These are phyloP conservation scores for Orientallactaga sibirica DNA, from an alignment of 2,797 vertebrate genomes.

Conservation along the genomic window DNA sequence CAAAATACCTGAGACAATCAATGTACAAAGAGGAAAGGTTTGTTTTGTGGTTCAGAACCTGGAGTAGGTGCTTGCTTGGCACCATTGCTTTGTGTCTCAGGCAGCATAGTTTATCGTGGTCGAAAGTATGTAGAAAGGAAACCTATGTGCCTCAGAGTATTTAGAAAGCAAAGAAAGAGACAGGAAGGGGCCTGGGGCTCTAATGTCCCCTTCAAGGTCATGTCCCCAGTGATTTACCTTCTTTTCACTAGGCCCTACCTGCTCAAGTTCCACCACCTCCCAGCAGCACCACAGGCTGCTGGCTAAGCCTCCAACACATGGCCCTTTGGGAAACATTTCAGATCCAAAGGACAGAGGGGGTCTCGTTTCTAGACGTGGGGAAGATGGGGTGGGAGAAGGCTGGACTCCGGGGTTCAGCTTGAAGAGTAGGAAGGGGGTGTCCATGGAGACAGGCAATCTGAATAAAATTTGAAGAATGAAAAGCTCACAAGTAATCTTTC, in stretches of 20 bases:
- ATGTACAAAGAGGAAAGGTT: not conserved
- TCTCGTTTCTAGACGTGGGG: not conserved
- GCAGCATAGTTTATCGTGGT: too few relatives aligned
- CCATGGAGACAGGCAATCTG: not conserved
- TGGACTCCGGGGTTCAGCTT: not conserved
- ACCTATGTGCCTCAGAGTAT: not conserved
- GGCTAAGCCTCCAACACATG: not conserved
- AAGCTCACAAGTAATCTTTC: not conserved
- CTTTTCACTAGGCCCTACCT: too few relatives aligned
- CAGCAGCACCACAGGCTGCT: rapidly evolving
- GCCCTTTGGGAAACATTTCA: not conserved
- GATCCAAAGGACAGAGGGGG: not conserved
- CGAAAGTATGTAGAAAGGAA: too few relatives aligned
- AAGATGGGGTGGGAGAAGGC: not conserved
- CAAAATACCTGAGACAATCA: not conserved
- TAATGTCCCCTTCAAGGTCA: not conserved
- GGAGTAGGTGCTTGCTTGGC: not conserved
- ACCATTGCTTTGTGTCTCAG: not conserved
- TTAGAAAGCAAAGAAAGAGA: not conserved
- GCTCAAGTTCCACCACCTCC: not conserved
- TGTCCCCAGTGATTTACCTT: not conserved
- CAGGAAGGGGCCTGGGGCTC: not conserved
- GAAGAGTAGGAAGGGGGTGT: not conserved
- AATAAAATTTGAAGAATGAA: not conserved
- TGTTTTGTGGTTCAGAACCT: not conserved